These are phyloP conservation scores for Hypomesus transpacificus DNA, from an alignment of 2,113 vertebrate genomes.

Conservation along the genomic window DNA sequence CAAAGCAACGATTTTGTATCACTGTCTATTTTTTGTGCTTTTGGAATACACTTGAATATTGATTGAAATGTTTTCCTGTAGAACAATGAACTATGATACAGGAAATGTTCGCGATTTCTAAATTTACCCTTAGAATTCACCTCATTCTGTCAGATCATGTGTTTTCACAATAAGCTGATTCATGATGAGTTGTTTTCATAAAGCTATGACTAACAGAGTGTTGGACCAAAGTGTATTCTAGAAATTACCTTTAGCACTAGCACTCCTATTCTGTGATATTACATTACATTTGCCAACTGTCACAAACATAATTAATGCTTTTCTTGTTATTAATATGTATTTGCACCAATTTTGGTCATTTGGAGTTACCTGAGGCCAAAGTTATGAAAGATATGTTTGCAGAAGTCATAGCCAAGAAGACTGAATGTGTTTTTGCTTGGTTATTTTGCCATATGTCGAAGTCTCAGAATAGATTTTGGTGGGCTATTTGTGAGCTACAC, in stretches of 20 bases:
- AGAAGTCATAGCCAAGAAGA: not conserved
- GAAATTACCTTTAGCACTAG: not conserved
- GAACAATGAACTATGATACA: too few relatives aligned
- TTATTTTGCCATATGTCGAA: not conserved
- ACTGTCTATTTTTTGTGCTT: too few relatives aligned
- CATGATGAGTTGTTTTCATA: not conserved
- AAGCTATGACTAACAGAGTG: not conserved
- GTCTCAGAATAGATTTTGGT: not conserved
- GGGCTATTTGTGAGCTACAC: not conserved
- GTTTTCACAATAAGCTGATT: not conserved
- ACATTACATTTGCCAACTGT: not conserved
- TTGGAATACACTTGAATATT: too few relatives aligned
- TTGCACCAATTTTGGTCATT: too few relatives aligned
- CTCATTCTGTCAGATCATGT: not conserved
- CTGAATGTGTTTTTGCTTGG: not conserved
- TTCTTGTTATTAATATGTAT: too few relatives aligned
- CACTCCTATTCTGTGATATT: not conserved
- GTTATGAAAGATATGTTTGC: too few relatives aligned
- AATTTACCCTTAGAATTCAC: too few relatives aligned
- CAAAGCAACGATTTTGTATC: too few relatives aligned
- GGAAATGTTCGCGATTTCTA: too few relatives aligned
- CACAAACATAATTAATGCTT: too few relatives aligned
- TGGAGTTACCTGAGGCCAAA: too few relatives aligned
- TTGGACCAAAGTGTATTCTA: constrained; percentile 1
- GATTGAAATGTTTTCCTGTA: too few relatives aligned